These are phyloP conservation scores for Drosophila bifasciata DNA, from an alignment of 1,140 invertebrate species.

Conservation along the genomic window DNA sequence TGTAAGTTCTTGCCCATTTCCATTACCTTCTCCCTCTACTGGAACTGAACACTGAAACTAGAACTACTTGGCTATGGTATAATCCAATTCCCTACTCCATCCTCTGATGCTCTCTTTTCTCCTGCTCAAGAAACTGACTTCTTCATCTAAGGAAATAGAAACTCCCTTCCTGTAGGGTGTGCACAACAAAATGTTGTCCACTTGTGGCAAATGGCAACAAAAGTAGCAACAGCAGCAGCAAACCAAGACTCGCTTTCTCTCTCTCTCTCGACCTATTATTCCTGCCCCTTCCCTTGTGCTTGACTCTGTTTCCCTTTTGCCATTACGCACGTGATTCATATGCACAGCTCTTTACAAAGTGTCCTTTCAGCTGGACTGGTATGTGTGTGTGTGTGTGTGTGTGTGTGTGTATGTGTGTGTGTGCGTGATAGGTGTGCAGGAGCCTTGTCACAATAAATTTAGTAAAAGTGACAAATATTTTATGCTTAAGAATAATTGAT, in stretches of 20 bases:
- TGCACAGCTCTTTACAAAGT: constrained; percentile 69
- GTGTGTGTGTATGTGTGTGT: constrained; percentile 12
- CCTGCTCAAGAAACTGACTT: too few relatives aligned
- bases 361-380: constrained; percentile 20
- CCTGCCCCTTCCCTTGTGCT: neutral
- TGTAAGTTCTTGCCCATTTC: too few relatives aligned
- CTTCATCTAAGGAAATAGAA: neutral
- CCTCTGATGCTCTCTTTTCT: too few relatives aligned
- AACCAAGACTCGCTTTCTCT: constrained; percentile 41
- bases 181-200: constrained; percentile 72
- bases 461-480: constrained; percentile 83
- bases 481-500: constrained; percentile 84
- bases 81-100: too few relatives aligned
- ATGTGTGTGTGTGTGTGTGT: constrained; percentile 11
- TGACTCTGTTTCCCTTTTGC: constrained; percentile 43
- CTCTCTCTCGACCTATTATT: too few relatives aligned
- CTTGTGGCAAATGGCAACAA: constrained; percentile 50
- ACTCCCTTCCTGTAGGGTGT: constrained; percentile 10
- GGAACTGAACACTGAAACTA: too few relatives aligned
- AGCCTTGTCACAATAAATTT: constrained; percentile 81
- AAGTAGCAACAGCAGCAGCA: constrained; percentile 41
- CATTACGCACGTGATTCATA: constrained; percentile 82
- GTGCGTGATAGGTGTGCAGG: constrained; percentile 58
- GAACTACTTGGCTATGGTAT: too few relatives aligned
- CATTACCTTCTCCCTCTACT: too few relatives aligned